A percentile compares a stretch with the other conserved stretches of the same genome.
phyloP scores from a whole-genome alignment of 1,140 invertebrate genomes.

The Antheraea mylitta region DNA sequence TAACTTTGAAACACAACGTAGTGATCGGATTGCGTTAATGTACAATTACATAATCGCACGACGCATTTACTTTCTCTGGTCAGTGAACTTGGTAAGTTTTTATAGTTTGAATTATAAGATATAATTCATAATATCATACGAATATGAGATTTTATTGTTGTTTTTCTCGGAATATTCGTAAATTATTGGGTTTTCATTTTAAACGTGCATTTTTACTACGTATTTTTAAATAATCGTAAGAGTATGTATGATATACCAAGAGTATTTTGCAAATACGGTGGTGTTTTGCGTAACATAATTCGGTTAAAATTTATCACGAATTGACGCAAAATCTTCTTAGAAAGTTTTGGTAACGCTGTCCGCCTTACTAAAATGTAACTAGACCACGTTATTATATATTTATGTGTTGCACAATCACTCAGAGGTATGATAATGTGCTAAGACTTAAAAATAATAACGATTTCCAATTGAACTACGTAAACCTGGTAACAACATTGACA shows the following conservation, averaged over 20 bases:
- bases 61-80: conserved; percentile 2
- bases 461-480: too few relatives aligned
- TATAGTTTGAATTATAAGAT: not conserved
- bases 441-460: not conserved
- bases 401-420: not conserved
- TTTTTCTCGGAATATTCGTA: not conserved
- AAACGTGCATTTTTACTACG: too few relatives aligned
- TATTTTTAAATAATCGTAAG: too few relatives aligned
- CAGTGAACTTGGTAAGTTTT: conserved; percentile 1
- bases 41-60: not conserved
- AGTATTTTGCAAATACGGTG: not conserved
- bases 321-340: not conserved
- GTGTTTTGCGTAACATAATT: not conserved
- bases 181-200: not conserved
- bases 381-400: not conserved
- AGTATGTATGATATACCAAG: too few relatives aligned
- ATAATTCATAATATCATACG: not conserved
- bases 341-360: not conserved
- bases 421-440: too few relatives aligned
- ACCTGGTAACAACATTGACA: too few relatives aligned
- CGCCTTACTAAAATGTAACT: not conserved
- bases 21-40: conserved; percentile 2
- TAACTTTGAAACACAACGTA: not conserved
- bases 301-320: not conserved
- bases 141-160: not conserved